Percentiles rank a stretch among this genome's conserved stretches.
These are phyloP conservation scores for Zosterops japonicus DNA, from an alignment of 2,113 vertebrate genomes.

Conservation along the genomic window DNA sequence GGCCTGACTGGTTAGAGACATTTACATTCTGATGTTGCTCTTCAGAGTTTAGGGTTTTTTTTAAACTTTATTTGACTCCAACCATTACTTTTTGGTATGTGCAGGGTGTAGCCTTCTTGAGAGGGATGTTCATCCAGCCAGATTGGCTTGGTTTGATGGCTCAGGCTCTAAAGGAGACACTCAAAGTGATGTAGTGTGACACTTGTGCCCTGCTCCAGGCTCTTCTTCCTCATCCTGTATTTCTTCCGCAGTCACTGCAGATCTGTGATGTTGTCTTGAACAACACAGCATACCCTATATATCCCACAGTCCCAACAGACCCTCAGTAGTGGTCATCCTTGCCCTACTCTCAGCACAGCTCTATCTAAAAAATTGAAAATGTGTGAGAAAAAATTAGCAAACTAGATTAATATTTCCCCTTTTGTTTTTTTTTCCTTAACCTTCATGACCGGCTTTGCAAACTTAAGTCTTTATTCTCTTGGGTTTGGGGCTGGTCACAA, in stretches of 20 bases:
- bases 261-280: not conserved
- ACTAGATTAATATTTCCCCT: not conserved
- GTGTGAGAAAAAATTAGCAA: not conserved
- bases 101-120: not conserved
- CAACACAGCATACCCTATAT: not conserved
- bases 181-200: not conserved
- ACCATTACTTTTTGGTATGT: not conserved
- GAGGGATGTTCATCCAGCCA: not conserved
- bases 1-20: not conserved
- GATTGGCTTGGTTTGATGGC: not conserved
- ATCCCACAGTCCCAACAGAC: fast-evolving
- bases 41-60: not conserved
- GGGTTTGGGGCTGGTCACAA: not conserved
- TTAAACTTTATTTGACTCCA: not conserved
- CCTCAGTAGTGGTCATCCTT: not conserved
- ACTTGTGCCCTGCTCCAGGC: not conserved
- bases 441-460: not conserved
- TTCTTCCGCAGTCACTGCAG: not conserved
- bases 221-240: not conserved
- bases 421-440: not conserved
- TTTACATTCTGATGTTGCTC: not conserved
- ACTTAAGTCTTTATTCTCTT: conserved; percentile 30
- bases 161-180: not conserved
- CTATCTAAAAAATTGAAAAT: not conserved
- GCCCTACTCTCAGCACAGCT: not conserved